Conservation (phyloP, 2,113 vertebrate genomes). For the Morone chrysops region DNA sequence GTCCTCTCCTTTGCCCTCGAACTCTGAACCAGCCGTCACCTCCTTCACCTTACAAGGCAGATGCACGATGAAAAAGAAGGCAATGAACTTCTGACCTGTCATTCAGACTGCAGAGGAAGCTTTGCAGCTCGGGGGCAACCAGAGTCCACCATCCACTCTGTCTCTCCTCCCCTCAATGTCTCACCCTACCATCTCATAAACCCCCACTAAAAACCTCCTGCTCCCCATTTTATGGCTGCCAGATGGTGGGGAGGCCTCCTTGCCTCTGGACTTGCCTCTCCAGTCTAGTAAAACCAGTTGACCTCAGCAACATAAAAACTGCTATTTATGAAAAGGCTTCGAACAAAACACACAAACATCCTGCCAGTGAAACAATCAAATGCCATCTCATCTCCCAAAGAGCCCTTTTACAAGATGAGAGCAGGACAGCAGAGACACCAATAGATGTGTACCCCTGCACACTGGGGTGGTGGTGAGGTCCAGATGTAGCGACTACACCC, state of each 20-base stretch:
- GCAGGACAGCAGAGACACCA: slow-evolving; percentile 42
- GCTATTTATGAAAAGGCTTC: slow-evolving; percentile 82
- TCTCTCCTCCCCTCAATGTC: slow-evolving; percentile 74
- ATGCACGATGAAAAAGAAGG: slow-evolving; percentile 76
- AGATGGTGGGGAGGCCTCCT: slow-evolving; percentile 84
- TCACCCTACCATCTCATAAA: slow-evolving; percentile 83
- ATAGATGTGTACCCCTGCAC: slow-evolving; percentile 39
- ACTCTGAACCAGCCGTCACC: slow-evolving; percentile 64
- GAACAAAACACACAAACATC: slow-evolving; percentile 84
- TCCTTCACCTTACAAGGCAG: slow-evolving; percentile 73
- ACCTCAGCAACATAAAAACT: slow-evolving; percentile 82
- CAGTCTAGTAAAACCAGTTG: slow-evolving; percentile 85
- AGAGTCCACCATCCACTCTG: slow-evolving; percentile 82
- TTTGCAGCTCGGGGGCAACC: slow-evolving; percentile 81
- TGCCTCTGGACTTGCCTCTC: slow-evolving; percentile 86
- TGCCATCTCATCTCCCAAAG: slow-evolving; percentile 78
- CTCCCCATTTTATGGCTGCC: slow-evolving; percentile 84
- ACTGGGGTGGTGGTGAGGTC: slow-evolving; percentile 48
- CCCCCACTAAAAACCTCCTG: slow-evolving; percentile 80
- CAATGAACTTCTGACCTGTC: slow-evolving; percentile 88
- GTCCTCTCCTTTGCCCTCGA: slow-evolving; percentile 64
- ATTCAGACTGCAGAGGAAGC: slow-evolving; percentile 80
- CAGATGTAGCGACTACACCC: slow-evolving; percentile 76
- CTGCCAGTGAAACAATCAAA: slow-evolving; percentile 77
- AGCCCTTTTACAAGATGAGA: slow-evolving; percentile 77